phyloP scores from a whole-genome alignment of 2,113 vertebrate species.

The Prionailurus bengalensis region DNA sequence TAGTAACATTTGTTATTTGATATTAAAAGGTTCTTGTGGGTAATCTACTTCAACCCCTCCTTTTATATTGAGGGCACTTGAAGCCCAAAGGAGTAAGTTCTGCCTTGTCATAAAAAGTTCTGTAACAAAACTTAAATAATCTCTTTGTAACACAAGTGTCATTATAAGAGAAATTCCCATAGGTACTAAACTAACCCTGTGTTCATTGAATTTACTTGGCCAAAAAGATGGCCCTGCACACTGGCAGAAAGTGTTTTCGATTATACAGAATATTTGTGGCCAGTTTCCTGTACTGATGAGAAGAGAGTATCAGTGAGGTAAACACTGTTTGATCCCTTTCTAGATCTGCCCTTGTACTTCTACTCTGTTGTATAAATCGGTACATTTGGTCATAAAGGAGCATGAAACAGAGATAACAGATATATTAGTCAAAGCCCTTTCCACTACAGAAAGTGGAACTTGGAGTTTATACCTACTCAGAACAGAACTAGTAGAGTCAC shows the following conservation, averaged over 20 bases:
- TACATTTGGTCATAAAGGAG: background rate
- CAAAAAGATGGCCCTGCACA: background rate
- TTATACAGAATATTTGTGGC: background rate
- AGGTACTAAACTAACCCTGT: background rate
- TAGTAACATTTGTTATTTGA: background rate
- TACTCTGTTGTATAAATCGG: background rate
- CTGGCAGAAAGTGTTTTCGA: background rate
- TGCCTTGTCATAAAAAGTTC: constrained; percentile 12
- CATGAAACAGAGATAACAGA: background rate
- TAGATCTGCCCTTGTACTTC: background rate
- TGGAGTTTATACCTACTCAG: background rate
- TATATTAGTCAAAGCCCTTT: background rate
- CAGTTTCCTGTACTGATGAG: background rate
- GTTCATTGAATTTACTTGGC: background rate
- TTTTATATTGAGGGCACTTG: background rate
- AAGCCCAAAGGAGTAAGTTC: background rate
- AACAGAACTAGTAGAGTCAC: background rate
- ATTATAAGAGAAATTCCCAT: background rate
- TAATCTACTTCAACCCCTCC: background rate
- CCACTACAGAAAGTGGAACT: background rate
- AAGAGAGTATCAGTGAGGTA: background rate
- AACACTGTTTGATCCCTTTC: background rate
- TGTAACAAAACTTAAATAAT: background rate
- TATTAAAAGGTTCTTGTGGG: background rate
- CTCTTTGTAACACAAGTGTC: background rate